Percentiles rank a stretch among this genome's conserved stretches.
Evolutionary conservation across 2,888 invertebrate species (phyloP).

Genomic region (Drosophila setosimentum): DNA sequence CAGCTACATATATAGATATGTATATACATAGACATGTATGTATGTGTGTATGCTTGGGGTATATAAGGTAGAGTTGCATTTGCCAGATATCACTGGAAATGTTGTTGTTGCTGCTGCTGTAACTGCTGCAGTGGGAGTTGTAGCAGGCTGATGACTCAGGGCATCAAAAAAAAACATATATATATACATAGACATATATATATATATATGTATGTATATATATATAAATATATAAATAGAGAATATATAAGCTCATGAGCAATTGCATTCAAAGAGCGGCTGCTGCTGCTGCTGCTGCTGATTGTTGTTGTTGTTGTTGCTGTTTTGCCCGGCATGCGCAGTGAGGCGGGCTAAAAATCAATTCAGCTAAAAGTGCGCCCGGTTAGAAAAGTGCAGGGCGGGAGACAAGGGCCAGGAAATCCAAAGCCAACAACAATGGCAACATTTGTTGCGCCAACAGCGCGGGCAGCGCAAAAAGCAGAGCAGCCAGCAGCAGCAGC

Average conservation of each 20-base stretch:
- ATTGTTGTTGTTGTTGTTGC: slow-evolving; percentile 9
- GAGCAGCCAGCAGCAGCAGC: slow-evolving; percentile 5
- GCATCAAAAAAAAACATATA: slow-evolving; percentile 20
- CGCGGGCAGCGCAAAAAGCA: slow-evolving; percentile 7
- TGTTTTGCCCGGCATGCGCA: slow-evolving; percentile 76
- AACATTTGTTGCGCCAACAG: slow-evolving; percentile 76
- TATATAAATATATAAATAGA: slow-evolving; percentile 13
- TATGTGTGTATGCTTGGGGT: slow-evolving; percentile 2
- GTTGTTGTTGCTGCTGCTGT: slow-evolving; percentile 14
- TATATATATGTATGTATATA: slow-evolving; percentile 5
- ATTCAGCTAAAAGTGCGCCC: slow-evolving; percentile 82
- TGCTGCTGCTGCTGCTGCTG: slow-evolving; percentile 13
- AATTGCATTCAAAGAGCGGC: slow-evolving; percentile 60
- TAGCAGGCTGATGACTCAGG: slow-evolving; percentile 55
- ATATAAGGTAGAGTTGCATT: slow-evolving; percentile 46
- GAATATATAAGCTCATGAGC: slow-evolving; percentile 6
- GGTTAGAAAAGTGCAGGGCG: slow-evolving; percentile 68
- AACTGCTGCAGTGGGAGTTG: slow-evolving; percentile 34
- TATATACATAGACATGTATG: not conserved
- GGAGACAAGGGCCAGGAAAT: slow-evolving; percentile 28
- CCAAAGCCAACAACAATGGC: slow-evolving; percentile 58
- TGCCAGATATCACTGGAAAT: slow-evolving; percentile 52
- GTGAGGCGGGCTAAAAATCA: slow-evolving; percentile 78
- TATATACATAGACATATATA: not conserved
- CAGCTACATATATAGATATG: not conserved